A percentile compares a stretch with the other conserved stretches of the same genome.
phyloP scores from a whole-genome alignment of 2,888 invertebrate genomes.

The Aleiodes testaceus region DNA sequence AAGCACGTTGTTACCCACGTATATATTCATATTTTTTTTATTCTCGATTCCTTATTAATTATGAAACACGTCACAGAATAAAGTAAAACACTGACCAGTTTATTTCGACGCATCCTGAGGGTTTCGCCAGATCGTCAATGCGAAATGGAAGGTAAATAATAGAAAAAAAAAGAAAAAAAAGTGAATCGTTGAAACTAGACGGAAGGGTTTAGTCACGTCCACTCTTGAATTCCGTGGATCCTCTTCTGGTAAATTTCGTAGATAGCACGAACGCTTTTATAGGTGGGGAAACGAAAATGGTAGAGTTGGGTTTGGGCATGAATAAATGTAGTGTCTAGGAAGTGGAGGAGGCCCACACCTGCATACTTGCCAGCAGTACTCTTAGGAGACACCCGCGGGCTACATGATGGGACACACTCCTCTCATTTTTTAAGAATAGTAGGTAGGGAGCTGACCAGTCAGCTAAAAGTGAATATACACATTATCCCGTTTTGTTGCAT shows the following conservation, averaged over 20 bases:
- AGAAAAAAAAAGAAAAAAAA: not conserved
- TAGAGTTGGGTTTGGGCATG: constrained; percentile 47
- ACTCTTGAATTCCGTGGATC: constrained; percentile 41
- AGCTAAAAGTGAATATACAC: constrained; percentile 19
- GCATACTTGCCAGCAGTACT: constrained; percentile 34
- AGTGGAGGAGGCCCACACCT: constrained; percentile 44
- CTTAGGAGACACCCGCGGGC: constrained; percentile 46
- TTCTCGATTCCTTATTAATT: not conserved
- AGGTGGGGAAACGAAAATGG: constrained; percentile 50
- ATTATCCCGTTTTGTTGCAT: constrained; percentile 19
- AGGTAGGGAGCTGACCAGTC: constrained; percentile 22
- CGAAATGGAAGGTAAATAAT: too few relatives aligned
- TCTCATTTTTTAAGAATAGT: constrained; percentile 19
- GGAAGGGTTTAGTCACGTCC: constrained; percentile 22
- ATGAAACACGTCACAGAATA: constrained; percentile 5
- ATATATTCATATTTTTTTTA: too few relatives aligned
- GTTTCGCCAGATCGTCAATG: not conserved
- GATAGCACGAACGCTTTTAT: constrained; percentile 64
- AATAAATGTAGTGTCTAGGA: constrained; percentile 42
- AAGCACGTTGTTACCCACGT: constrained; percentile 2
- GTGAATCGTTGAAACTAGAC: not conserved
- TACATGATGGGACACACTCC: constrained; percentile 36
- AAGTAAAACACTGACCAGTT: constrained; percentile 18
- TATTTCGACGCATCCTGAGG: constrained; percentile 5
- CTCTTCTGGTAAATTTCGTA: constrained; percentile 63